Evolutionary conservation across 2,888 invertebrate genomes (phyloP).

Genomic region (Nipponacmea schrenckii): DNA sequence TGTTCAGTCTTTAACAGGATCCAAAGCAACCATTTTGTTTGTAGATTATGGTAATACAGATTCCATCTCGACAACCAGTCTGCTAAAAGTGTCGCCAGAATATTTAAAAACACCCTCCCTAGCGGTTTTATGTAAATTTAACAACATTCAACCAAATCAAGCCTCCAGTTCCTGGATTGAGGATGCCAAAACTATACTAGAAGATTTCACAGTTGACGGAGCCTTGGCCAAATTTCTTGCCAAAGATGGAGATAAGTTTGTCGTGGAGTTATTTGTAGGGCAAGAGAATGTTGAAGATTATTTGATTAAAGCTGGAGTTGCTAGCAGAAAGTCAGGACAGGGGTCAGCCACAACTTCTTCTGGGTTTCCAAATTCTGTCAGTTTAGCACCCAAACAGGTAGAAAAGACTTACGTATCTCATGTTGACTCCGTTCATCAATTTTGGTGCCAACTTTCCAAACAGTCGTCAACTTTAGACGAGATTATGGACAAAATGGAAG

Average conservation of each 20-base stretch:
- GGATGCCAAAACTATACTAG: conserved; percentile 49
- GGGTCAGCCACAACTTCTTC: conserved; percentile 1
- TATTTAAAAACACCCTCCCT: conserved; percentile 43
- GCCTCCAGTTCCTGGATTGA: conserved; percentile 34
- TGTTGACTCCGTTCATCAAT: conserved; percentile 46
- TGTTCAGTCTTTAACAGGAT: conserved; percentile 32
- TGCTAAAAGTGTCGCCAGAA: conserved; percentile 46
- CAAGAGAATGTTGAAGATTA: conserved; percentile 43
- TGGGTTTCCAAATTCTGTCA: conserved; percentile 16
- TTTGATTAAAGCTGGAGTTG: conserved; percentile 44
- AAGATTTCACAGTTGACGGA: conserved; percentile 46
- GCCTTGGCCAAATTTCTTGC: conserved; percentile 42
- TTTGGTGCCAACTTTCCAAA: conserved; percentile 46
- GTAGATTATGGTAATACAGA: conserved; percentile 64
- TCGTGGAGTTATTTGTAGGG: conserved; percentile 37
- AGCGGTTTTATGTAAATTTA: conserved; percentile 48
- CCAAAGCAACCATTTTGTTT: conserved; percentile 46
- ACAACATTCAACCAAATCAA: conserved; percentile 36
- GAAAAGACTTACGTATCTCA: conserved; percentile 40
- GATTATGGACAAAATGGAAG: conserved; percentile 44
- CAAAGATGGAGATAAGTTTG: conserved; percentile 27
- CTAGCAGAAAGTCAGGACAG: conserved; percentile 23
- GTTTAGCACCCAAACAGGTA: conserved; percentile 25
- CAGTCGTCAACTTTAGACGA: conserved; percentile 35
- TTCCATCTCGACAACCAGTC: conserved; percentile 33